Percentiles rank a stretch among this genome's conserved stretches.
Evolutionary conservation across 35 echinoderm and acorn worm genomes (phyloP).

Genomic region (Holothuria glaberrima): DNA sequence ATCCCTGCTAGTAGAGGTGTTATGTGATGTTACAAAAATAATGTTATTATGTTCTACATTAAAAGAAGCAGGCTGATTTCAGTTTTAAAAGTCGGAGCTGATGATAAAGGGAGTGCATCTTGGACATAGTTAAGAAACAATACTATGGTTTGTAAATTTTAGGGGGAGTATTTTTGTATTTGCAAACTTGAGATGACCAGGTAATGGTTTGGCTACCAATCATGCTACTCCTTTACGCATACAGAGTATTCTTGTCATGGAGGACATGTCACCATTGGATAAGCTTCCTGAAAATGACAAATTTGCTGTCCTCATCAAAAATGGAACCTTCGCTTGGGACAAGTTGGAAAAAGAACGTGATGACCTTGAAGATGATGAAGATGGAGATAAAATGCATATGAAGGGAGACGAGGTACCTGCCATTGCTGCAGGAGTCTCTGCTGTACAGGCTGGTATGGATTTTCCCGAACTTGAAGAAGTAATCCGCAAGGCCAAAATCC

Average conservation of each 20-base stretch:
- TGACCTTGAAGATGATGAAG: neutral
- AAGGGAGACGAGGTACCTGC: neutral
- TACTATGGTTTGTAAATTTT: no score
- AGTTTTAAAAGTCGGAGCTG: no score
- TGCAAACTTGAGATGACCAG: no score
- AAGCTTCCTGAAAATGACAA: slow-evolving; percentile 58
- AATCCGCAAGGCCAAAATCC: slow-evolving; percentile 8
- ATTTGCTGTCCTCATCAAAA: slow-evolving; percentile 79
- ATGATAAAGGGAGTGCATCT: no score
- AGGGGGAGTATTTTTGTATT: no score
- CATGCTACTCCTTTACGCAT: neutral
- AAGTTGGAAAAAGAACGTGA: slow-evolving; percentile 74
- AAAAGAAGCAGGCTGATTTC: no score
- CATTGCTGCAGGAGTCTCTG: neutral
- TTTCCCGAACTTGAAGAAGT: slow-evolving; percentile 27
- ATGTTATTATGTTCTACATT: no score
- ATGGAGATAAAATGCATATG: neutral
- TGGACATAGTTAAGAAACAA: no score
- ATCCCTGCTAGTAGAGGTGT: no score
- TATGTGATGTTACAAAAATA: no score
- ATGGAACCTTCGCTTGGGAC: slow-evolving; percentile 89
- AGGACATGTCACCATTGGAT: slow-evolving; percentile 67
- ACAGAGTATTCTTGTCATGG: slow-evolving; percentile 89
- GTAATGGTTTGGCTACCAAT: no score
- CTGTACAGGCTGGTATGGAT: slow-evolving; percentile 20